phyloP scores from a whole-genome alignment of 2,888 invertebrate genomes.

The Muscina levida region DNA sequence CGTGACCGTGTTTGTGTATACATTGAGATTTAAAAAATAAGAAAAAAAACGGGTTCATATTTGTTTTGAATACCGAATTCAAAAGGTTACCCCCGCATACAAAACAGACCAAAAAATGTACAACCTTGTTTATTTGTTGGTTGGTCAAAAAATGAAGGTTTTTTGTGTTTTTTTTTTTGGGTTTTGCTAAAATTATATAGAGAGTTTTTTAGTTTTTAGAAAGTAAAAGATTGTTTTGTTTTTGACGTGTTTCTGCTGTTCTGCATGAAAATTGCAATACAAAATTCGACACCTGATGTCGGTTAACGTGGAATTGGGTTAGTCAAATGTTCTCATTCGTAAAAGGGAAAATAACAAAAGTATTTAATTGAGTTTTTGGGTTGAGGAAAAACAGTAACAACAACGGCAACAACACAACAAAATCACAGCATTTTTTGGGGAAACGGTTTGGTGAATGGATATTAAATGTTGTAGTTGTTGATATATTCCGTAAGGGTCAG shows the following conservation, averaged over 20 bases:
- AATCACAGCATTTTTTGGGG: no score
- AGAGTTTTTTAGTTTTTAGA: constrained; percentile 21
- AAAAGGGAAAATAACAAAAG: no score
- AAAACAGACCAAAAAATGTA: background rate
- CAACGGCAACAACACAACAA: no score
- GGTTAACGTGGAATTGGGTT: background rate
- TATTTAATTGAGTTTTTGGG: no score
- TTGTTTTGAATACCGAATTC: background rate
- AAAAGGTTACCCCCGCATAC: constrained; percentile 14
- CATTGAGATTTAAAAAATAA: background rate
- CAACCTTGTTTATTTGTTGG: constrained; percentile 9
- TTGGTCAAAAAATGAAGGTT: constrained; percentile 4
- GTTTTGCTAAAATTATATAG: no score
- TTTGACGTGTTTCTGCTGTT: background rate
- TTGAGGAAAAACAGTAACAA: no score
- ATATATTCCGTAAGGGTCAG: no score
- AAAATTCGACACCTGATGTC: constrained; percentile 8
- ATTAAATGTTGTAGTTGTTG: no score
- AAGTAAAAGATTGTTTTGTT: constrained; percentile 1
- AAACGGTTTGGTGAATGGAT: no score
- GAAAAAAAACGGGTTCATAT: background rate
- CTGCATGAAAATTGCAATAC: background rate
- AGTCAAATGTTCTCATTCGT: background rate
- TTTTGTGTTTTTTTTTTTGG: background rate
- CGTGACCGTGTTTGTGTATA: background rate